Evolutionary conservation across 2,888 invertebrate genomes (phyloP), one percentile per base, ranked within the genome.

Genomic region (Macropis europaea): DNA sequence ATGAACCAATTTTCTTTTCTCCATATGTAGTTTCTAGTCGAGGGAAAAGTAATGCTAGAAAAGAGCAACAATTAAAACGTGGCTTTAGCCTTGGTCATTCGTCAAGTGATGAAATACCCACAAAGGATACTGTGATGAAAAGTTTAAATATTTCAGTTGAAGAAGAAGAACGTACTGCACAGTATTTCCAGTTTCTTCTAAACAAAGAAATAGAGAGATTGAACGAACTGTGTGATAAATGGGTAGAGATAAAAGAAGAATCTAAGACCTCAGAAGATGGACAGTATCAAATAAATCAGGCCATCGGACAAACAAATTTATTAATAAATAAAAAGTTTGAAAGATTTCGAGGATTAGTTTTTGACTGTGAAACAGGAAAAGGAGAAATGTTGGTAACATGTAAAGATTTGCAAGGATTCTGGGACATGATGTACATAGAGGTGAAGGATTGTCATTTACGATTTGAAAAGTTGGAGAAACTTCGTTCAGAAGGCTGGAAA

Each of bases 401-500:
- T 66, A 92, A 93, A 4, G 97, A 97, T 90, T 91, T 97, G 59
- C 95, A 94, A 81, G 97, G 97, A 24, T 97, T 96, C 91, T 97
- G 97, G 97, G 97, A 97, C 83, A 95, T 96, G 94, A 93, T 96
- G 34, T 93, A 93, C 78, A 93, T 95, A 89, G 96, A 96, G 91
- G 92, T 91, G 11, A 81, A 73, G 17, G 72, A 90, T 43, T 89
- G 89, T 52, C 79, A 87, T 3, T 57, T 40, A 4, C 76, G 89
- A 3, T 90, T 90, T 36, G 61, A 78, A 1, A 82, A 81, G 28
- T 73, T 89, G 3, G 80, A 82, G 6, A 60, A 81, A 22, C 40
- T 87, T 3, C 75, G 77, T 34, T 26, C 66, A 0, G 78, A 69
- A 1, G 73, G 70, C 22, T 90, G 94, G 94, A 83, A 88, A 15